A percentile compares a stretch with the other conserved stretches of the same genome.
These are phyloP conservation scores for Nycteola revayana DNA, from an alignment of 2,888 invertebrate genomes.

Conservation along the genomic window DNA sequence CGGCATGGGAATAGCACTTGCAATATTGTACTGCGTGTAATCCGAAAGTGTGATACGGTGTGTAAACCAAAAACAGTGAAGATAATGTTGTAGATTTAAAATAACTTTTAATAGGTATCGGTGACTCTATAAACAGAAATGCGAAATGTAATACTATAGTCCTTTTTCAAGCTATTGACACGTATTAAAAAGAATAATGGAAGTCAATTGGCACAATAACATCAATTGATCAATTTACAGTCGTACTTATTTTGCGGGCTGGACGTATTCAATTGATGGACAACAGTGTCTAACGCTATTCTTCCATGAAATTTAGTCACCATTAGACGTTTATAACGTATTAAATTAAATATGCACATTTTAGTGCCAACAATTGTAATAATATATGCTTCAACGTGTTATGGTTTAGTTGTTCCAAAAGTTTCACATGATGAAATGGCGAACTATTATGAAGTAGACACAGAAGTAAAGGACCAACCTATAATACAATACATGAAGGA, in stretches of 20 bases:
- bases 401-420: slow-evolving; percentile 24
- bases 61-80: too few relatives aligned
- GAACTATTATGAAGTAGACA: slow-evolving; percentile 33
- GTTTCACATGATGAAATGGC: slow-evolving; percentile 15
- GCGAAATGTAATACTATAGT: too few relatives aligned
- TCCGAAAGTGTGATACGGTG: too few relatives aligned
- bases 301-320: slow-evolving; percentile 12
- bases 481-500: slow-evolving; percentile 27
- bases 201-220: slow-evolving; percentile 56
- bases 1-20: too few relatives aligned
- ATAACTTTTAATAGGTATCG: too few relatives aligned
- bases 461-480: slow-evolving; percentile 23
- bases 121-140: too few relatives aligned
- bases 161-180: slow-evolving; percentile 19
- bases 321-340: slow-evolving; percentile 5
- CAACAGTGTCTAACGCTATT: slow-evolving; percentile 28
- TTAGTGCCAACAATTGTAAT: too few relatives aligned
- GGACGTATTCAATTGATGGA: slow-evolving; percentile 26
- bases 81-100: too few relatives aligned
- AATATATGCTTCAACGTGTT: too few relatives aligned
- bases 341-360: too few relatives aligned
- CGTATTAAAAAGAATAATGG: slow-evolving; percentile 35
- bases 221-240: slow-evolving; percentile 45
- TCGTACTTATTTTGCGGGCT: slow-evolving; percentile 10
- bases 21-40: too few relatives aligned